Conservation (phyloP, 2,797 vertebrate genomes). For the Chaetodon trifasciatus region DNA sequence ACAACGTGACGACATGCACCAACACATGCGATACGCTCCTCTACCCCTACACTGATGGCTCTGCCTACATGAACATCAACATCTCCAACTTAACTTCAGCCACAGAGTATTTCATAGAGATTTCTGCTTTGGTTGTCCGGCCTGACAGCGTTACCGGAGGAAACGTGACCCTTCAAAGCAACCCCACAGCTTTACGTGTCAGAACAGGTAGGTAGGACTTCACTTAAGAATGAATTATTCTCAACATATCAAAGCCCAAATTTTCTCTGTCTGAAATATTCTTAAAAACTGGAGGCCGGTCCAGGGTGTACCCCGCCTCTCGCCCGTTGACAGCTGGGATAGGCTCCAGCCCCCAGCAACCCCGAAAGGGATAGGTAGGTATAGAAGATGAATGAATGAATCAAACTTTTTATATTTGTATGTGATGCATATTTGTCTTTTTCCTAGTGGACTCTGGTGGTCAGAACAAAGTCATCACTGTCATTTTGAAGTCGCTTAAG, state of each 20-base stretch:
- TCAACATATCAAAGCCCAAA: too few species aligned
- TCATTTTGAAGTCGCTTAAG: slow-evolving; percentile 24
- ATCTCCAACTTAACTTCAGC: slow-evolving; percentile 50
- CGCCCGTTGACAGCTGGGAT: too few species aligned
- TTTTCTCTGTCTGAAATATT: not conserved
- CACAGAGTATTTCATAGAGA: slow-evolving; percentile 40
- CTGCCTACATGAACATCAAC: slow-evolving; percentile 24
- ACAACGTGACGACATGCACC: slow-evolving; percentile 52
- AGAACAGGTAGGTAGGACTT: slow-evolving; percentile 43
- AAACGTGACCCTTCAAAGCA: slow-evolving; percentile 23
- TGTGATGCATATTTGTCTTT: slow-evolving; percentile 5
- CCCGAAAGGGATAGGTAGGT: too few species aligned
- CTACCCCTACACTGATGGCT: slow-evolving; percentile 10
- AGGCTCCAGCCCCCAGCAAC: too few species aligned
- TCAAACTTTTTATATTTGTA: not conserved
- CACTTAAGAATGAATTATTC: too few species aligned
- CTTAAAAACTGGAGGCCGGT: not conserved
- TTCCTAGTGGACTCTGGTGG: not conserved
- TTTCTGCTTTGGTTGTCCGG: slow-evolving; percentile 41
- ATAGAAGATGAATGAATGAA: not conserved
- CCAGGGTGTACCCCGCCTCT: too few species aligned
- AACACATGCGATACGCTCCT: slow-evolving; percentile 9
- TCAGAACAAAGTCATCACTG: not conserved
- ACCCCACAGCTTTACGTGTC: slow-evolving; percentile 6
- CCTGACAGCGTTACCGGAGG: slow-evolving; percentile 9